Evolutionary conservation across 2,888 invertebrate genomes (phyloP).

Genomic region (Cephus pygmeus): DNA sequence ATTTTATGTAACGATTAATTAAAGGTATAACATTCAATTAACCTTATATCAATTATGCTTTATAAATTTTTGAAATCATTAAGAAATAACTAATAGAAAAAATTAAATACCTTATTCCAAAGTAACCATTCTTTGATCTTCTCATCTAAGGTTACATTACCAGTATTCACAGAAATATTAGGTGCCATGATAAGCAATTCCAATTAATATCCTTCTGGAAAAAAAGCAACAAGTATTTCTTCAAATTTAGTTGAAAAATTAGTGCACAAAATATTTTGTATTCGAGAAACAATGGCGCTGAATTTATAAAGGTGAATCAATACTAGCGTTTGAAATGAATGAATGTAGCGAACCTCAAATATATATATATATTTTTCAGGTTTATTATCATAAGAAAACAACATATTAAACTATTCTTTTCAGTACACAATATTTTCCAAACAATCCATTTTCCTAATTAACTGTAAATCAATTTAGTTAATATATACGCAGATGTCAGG

Average conservation of each 20-base stretch:
- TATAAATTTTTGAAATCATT: background rate
- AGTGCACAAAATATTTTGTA: background rate
- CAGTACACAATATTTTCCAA: background rate
- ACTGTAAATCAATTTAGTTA: background rate
- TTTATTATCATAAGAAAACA: background rate
- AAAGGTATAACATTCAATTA: background rate
- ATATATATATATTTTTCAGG: background rate
- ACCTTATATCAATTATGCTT: background rate
- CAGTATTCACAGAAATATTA: conserved; percentile 62
- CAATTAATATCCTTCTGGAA: background rate
- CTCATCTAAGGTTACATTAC: conserved; percentile 71
- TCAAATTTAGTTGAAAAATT: background rate
- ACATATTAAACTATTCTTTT: background rate
- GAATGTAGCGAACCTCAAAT: background rate
- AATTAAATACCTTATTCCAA: conserved; percentile 75
- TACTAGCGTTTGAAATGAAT: background rate
- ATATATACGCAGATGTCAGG: background rate
- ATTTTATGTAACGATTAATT: background rate
- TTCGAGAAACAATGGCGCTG: background rate
- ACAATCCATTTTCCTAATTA: background rate
- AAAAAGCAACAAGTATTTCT: background rate
- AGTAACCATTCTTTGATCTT: conserved; percentile 79
- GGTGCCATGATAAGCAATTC: conserved; percentile 25
- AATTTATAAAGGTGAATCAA: background rate
- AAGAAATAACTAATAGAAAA: conserved; percentile 17